Evolutionary conservation across 2,797 vertebrate species (phyloP).

Genomic region (Crenichthys baileyi): DNA sequence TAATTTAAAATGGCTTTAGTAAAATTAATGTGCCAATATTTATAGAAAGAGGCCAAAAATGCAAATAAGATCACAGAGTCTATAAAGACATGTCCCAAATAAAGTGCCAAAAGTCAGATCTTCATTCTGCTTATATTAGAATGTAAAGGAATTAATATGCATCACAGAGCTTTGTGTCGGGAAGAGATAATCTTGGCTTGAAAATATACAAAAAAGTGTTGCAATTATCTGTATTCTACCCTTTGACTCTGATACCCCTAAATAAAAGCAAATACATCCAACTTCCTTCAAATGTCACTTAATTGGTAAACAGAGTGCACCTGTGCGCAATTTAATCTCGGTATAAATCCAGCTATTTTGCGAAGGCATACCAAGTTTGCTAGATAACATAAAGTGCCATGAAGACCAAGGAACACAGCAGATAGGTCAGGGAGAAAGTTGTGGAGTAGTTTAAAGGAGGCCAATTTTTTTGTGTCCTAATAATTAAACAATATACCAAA

Average conservation of each 20-base stretch:
- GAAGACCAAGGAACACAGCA: neutral
- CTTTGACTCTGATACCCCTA: too few relatives aligned
- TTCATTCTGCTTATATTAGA: neutral
- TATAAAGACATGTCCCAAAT: neutral
- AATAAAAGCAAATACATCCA: too few relatives aligned
- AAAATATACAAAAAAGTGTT: neutral
- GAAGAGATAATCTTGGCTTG: neutral
- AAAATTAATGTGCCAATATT: neutral
- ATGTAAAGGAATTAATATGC: neutral
- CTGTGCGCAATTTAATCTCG: too few relatives aligned
- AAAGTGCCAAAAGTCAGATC: neutral
- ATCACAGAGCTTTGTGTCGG: neutral
- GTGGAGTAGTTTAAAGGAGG: neutral
- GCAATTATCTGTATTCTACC: too few relatives aligned
- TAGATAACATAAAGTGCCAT: neutral
- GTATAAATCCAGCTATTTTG: neutral
- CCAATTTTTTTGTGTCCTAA: neutral
- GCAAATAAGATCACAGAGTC: neutral
- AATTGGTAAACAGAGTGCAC: too few relatives aligned
- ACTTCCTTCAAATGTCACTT: too few relatives aligned
- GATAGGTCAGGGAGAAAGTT: neutral
- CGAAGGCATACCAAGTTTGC: too few relatives aligned
- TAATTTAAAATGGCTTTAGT: neutral
- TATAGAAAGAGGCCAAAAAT: neutral
- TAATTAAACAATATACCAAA: constrained; percentile 17